Percentiles rank a stretch among this genome's conserved stretches.
Conservation (phyloP, 1,140 invertebrate species). For the Spodoptera frugiperda region DNA sequence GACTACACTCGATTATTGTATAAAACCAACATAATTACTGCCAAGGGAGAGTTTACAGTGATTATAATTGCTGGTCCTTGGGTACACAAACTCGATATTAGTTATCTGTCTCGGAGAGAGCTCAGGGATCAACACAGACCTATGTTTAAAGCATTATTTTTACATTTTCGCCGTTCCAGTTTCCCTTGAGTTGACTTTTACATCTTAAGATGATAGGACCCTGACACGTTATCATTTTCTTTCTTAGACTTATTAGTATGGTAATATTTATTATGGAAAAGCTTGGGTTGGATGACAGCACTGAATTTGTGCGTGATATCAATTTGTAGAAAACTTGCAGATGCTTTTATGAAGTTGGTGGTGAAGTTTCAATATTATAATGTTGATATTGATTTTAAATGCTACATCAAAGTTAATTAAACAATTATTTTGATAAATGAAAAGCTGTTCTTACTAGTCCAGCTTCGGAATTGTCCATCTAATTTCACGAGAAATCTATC, state of each 20-base stretch:
- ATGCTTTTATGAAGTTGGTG: too few relatives aligned
- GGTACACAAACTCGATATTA: conserved; percentile 9
- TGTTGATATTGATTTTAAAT: too few relatives aligned
- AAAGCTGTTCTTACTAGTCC: too few relatives aligned
- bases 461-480: neutral
- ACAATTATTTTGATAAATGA: too few relatives aligned
- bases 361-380: too few relatives aligned
- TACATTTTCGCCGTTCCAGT: conserved; percentile 27
- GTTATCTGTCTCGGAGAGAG: conserved; percentile 35
- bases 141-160: conserved; percentile 29
- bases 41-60: conserved; percentile 39
- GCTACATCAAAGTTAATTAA: too few relatives aligned
- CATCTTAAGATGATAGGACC: conserved; percentile 32
- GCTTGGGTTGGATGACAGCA: neutral
- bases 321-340: too few relatives aligned
- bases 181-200: conserved; percentile 33
- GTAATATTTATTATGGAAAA: conserved; percentile 22
- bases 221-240: conserved; percentile 34
- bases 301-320: neutral
- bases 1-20: conserved; percentile 45
- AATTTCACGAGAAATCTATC: neutral
- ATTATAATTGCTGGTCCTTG: conserved; percentile 38
- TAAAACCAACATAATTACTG: conserved; percentile 45
- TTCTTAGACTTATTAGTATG: conserved; percentile 23
- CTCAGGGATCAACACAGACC: conserved; percentile 15